Conservation (phyloP, 2,888 invertebrate genomes). For the Elysia crispata region DNA sequence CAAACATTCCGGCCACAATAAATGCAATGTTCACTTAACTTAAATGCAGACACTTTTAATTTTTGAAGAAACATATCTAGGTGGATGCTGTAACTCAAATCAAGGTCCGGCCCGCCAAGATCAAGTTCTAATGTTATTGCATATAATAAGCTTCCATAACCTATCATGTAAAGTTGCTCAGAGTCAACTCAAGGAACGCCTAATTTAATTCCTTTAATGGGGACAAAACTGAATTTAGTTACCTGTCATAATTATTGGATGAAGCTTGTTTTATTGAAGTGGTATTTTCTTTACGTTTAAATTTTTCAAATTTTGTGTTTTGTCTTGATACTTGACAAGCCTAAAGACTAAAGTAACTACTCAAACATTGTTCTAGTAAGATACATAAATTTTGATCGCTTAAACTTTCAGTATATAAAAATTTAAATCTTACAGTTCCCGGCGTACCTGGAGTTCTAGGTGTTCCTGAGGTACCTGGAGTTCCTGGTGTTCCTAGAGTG, state of each 20-base stretch:
- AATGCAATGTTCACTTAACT: neutral
- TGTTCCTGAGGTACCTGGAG: no score
- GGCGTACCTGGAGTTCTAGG: no score
- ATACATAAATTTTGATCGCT: no score
- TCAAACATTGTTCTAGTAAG: constrained; percentile 4
- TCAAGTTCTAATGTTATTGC: constrained; percentile 20
- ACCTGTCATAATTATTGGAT: neutral
- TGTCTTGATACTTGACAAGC: constrained; percentile 11
- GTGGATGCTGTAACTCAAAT: constrained; percentile 6
- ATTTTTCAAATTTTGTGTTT: neutral
- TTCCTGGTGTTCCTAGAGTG: no score
- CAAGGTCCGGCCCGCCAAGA: constrained; percentile 16
- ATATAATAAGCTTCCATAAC: neutral
- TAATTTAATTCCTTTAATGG: neutral
- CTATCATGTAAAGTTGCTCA: neutral
- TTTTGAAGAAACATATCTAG: no score
- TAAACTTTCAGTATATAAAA: no score
- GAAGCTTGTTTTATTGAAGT: neutral
- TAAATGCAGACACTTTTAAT: constrained; percentile 25
- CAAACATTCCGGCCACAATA: constrained; percentile 18
- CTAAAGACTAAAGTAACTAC: constrained; percentile 21
- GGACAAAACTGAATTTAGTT: neutral
- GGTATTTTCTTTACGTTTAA: constrained; percentile 14
- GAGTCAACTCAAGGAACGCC: no score
- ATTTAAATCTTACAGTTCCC: no score